phyloP scores from a whole-genome alignment of 2,113 vertebrate species.

The Sterrhoptilus dennistouni region DNA sequence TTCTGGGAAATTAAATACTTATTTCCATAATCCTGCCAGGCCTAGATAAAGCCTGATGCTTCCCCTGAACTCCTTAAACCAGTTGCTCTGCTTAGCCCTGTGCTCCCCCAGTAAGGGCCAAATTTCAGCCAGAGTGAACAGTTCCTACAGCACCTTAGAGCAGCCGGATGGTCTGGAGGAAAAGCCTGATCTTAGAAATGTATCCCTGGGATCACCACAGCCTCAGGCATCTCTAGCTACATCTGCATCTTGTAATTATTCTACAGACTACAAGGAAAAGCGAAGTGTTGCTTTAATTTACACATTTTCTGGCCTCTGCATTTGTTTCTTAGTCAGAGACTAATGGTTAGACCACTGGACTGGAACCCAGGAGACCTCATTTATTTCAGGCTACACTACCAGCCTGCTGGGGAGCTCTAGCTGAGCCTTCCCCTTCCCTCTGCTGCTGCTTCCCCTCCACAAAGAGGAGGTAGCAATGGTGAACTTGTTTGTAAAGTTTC shows the following conservation, averaged over 20 bases:
- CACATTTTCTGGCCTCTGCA: conserved; percentile 8
- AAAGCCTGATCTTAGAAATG: not conserved
- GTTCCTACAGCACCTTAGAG: not conserved
- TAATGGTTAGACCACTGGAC: conserved; percentile 47
- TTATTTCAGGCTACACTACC: conserved; percentile 32
- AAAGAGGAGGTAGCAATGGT: not conserved
- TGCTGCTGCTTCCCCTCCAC: not conserved
- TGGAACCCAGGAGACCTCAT: conserved; percentile 61
- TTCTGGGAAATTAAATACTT: conserved; percentile 27
- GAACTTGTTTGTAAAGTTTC: conserved; percentile 29
- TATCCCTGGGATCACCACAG: not conserved
- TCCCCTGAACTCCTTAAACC: not conserved
- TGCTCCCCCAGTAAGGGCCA: not conserved
- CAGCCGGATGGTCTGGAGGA: not conserved
- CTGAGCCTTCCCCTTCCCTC: not conserved
- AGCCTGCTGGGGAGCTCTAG: conserved; percentile 25
- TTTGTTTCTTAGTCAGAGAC: conserved; percentile 62
- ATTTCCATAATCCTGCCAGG: not conserved
- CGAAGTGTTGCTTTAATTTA: conserved; percentile 26
- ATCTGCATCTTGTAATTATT: conserved; percentile 50
- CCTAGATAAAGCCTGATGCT: not conserved
- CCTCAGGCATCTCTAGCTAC: not conserved
- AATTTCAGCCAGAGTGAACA: not conserved
- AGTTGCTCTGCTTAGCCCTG: not conserved
- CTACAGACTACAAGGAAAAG: not conserved